phyloP scores from a whole-genome alignment of 2,888 invertebrate species.

The Apamea crenata region DNA sequence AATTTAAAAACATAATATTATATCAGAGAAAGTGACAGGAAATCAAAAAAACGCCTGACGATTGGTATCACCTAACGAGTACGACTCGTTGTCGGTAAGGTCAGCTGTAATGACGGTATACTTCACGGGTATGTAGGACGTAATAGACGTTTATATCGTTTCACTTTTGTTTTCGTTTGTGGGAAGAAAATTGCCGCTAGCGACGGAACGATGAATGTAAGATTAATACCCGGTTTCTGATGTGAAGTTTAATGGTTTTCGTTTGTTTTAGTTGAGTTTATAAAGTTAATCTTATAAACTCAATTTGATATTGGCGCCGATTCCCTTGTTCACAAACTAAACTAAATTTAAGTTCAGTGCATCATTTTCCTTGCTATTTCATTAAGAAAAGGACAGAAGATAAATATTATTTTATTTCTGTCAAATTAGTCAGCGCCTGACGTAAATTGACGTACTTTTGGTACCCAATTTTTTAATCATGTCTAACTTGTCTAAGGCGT shows the following conservation, averaged over 20 bases:
- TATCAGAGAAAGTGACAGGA: slow-evolving; percentile 35
- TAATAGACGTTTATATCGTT: neutral
- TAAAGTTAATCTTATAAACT: neutral
- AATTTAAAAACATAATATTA: slow-evolving; percentile 6
- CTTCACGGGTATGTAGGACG: slow-evolving; percentile 1
- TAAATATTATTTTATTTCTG: too few species aligned
- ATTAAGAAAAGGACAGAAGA: too few species aligned
- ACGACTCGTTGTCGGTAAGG: slow-evolving; percentile 8
- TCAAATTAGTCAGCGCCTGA: too few species aligned
- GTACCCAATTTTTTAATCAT: too few species aligned
- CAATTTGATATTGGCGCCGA: neutral
- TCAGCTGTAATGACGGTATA: slow-evolving; percentile 35
- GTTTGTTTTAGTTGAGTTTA: too few species aligned
- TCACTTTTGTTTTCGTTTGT: slow-evolving; percentile 40
- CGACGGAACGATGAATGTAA: neutral
- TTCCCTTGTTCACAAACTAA: too few species aligned
- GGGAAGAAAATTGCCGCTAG: neutral
- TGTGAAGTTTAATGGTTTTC: neutral
- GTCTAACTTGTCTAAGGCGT: too few species aligned
- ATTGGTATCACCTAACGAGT: slow-evolving; percentile 21
- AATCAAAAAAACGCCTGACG: slow-evolving; percentile 40
- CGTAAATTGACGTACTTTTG: too few species aligned
- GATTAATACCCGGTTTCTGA: neutral
- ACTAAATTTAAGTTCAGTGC: too few species aligned
- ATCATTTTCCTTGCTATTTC: too few species aligned